Percentiles rank a stretch among this genome's conserved stretches.
Evolutionary conservation across 2,888 invertebrate species (phyloP).

Genomic region (Mythimna albipuncta): DNA sequence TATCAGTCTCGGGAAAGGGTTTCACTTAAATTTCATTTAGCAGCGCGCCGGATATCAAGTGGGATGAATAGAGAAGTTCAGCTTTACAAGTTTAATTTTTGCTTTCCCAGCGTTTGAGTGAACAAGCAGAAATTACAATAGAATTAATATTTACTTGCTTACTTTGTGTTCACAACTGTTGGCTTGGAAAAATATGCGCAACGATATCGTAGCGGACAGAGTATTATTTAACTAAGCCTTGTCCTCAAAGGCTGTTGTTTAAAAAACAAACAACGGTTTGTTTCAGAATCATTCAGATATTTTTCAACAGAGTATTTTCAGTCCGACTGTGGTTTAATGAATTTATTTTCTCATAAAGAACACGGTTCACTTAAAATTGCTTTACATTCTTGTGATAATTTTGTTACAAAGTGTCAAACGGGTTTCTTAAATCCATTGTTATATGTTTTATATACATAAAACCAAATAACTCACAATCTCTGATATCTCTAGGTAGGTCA

Average conservation of each 20-base stretch:
- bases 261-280: neutral
- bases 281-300: neutral
- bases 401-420: no score
- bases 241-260: constrained; percentile 23
- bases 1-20: constrained; percentile 73
- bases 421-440: no score
- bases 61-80: constrained; percentile 77
- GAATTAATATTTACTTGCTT: constrained; percentile 62
- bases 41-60: constrained; percentile 71
- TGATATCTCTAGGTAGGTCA: no score
- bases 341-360: no score
- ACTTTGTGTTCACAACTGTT: constrained; percentile 53
- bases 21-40: constrained; percentile 81
- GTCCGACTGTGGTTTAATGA: neutral
- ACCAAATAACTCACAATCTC: no score
- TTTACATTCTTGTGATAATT: no score
- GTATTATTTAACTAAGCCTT: constrained; percentile 19
- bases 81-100: constrained; percentile 73
- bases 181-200: constrained; percentile 46
- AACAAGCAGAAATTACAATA: constrained; percentile 61
- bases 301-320: neutral
- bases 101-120: constrained; percentile 53
- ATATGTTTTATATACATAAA: no score
- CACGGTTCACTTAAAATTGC: no score
- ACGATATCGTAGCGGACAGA: constrained; percentile 19